Evolutionary conservation across 2,113 vertebrate genomes (phyloP).

Genomic region (Merops nubicus): DNA sequence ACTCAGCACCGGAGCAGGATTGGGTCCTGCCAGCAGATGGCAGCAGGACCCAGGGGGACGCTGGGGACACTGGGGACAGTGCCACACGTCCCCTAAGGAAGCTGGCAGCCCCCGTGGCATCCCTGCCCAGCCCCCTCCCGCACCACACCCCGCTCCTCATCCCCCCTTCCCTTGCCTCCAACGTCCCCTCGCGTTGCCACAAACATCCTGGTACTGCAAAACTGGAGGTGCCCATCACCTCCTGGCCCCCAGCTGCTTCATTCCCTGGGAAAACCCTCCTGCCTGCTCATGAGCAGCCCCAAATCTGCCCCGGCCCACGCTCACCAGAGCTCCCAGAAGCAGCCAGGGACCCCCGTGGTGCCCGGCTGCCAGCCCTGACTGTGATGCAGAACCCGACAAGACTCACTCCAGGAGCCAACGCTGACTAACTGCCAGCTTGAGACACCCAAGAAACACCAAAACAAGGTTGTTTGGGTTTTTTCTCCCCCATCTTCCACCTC

Average conservation of each 20-base stretch:
- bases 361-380: neutral
- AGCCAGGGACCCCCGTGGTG: rapidly evolving
- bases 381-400: neutral
- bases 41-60: constrained; percentile 39
- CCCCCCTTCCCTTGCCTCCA: neutral
- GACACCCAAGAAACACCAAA: neutral
- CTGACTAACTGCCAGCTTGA: neutral
- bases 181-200: too few species aligned
- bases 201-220: neutral
- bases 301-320: neutral
- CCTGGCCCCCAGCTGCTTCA: neutral
- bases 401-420: neutral
- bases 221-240: neutral
- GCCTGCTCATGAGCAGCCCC: neutral
- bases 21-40: constrained; percentile 46
- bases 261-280: neutral
- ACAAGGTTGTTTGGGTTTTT: neutral
- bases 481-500: neutral
- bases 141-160: neutral
- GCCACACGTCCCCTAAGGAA: neutral
- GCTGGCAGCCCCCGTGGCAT: neutral
- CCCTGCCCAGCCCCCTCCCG: neutral
- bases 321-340: neutral
- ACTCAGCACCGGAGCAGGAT: neutral
- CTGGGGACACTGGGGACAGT: neutral